Evolutionary conservation across 2,888 invertebrate genomes (phyloP).

Genomic region (Steinernema scapterisci): DNA sequence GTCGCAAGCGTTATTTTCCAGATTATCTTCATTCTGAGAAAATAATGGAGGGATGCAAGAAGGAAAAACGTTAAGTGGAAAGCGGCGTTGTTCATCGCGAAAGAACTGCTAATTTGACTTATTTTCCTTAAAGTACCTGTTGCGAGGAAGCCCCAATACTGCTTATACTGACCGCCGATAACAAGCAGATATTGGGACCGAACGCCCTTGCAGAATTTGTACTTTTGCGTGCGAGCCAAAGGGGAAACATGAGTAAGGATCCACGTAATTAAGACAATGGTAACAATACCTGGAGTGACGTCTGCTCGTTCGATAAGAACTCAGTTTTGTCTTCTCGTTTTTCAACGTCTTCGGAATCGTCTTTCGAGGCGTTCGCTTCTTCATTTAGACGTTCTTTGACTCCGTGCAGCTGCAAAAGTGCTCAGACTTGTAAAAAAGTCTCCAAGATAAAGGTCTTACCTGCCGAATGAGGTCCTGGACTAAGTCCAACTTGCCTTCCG

Average conservation of each 20-base stretch:
- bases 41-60: too few species aligned
- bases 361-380: slow-evolving; percentile 38
- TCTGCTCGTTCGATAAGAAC: slow-evolving; percentile 19
- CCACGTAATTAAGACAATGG: slow-evolving; percentile 21
- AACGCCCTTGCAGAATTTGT: too few species aligned
- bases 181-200: too few species aligned
- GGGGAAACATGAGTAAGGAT: not conserved
- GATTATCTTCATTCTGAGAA: too few species aligned
- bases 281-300: slow-evolving; percentile 29
- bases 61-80: too few species aligned
- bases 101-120: too few species aligned
- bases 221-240: too few species aligned
- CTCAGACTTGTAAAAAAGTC: slow-evolving; percentile 32
- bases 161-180: too few species aligned
- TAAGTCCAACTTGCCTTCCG: slow-evolving; percentile 53
- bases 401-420: slow-evolving; percentile 48
- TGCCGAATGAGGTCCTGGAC: slow-evolving; percentile 59
- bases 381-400: slow-evolving; percentile 53
- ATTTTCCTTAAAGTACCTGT: too few species aligned
- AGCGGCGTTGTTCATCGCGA: too few species aligned
- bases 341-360: slow-evolving; percentile 26
- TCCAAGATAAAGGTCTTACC: slow-evolving; percentile 40
- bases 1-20: too few species aligned
- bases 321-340: slow-evolving; percentile 23
- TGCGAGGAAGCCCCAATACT: too few species aligned